Base-by-base conservation (phyloP, 2,797 vertebrate species). In the Spinus pinus region DNA sequence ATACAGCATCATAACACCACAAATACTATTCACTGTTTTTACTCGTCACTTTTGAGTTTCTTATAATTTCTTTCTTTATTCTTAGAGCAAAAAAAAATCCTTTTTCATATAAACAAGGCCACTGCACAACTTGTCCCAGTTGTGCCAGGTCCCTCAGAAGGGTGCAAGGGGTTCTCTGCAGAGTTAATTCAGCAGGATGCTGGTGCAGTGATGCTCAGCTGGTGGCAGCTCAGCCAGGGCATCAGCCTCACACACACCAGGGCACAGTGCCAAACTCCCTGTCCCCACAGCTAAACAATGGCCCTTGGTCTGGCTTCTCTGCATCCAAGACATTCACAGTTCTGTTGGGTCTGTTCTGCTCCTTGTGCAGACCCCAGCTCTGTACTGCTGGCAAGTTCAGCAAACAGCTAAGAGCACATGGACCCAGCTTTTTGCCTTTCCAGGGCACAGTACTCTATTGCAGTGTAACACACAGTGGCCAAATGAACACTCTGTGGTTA, bases 401-500 rank as follows among this genome's bases (percentile, higher is more conserved):
- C 66, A 85, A 74, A 73, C 49, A 91, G 47, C 0, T 22, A 47
- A 56, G n/a, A 78, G 73, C 21, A 77, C 28, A 79, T 6, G 49
- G 91, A 88, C 41, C 0, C 42, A 77, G 50, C 77, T 58, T 92
- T 96, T 46, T 95, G 88, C 95, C 90, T 90, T 91, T 77, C 84
- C 74, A 80, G 14, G 69, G 50, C 41, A 35, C 85, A 78, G 71
- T 77, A 66, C 62, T 73, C 51, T 62, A 39, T 12, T 66, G 90
- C 39, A 80, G 46, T 65, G 7, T 44, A 94, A 91, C 88, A 84
- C 77, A 73, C 46, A 70, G 73, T 3, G 80, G 73, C 94, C 93
- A 97, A 91, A 96, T 88, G 93, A 97, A 97, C 95, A 79, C 25
- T 90, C 72, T 1, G 17, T 93, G 81, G 91, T 96, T 97, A 96